phyloP scores from a whole-genome alignment of 2,797 vertebrate species.

The Gambusia yucatana region DNA sequence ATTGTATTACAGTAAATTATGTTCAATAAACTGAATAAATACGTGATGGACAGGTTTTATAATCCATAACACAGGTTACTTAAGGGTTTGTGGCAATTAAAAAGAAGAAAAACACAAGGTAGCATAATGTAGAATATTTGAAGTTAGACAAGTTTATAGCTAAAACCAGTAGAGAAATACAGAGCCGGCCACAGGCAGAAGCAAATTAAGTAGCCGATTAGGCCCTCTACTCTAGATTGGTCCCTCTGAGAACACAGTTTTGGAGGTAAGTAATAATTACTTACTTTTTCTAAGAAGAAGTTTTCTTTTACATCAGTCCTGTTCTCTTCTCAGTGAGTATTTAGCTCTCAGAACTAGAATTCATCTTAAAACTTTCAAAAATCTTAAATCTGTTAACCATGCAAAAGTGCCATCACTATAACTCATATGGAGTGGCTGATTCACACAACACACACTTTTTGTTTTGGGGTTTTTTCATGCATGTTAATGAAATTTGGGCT shows the following conservation, averaged over 20 bases:
- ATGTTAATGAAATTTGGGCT: background rate
- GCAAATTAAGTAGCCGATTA: background rate
- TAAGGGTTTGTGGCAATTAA: background rate
- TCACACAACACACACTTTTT: background rate
- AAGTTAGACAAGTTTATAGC: background rate
- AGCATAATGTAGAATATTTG: background rate
- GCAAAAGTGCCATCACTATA: background rate
- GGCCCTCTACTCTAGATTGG: background rate
- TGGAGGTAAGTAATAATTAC: no score
- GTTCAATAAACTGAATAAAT: slow-evolving; percentile 20
- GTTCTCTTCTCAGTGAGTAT: background rate
- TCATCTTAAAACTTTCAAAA: background rate
- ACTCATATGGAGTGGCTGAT: background rate
- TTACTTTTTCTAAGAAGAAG: background rate
- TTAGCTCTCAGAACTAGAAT: background rate
- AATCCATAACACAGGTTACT: slow-evolving; percentile 10
- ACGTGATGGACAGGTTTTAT: slow-evolving; percentile 6
- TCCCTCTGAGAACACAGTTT: background rate
- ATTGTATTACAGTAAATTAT: slow-evolving; percentile 26
- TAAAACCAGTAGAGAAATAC: background rate
- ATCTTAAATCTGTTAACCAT: background rate
- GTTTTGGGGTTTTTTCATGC: background rate
- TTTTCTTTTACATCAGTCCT: background rate
- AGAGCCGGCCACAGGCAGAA: background rate
- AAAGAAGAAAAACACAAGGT: background rate